Conservation (phyloP, 2,113 vertebrate genomes). For the Syngnathus scovelli region DNA sequence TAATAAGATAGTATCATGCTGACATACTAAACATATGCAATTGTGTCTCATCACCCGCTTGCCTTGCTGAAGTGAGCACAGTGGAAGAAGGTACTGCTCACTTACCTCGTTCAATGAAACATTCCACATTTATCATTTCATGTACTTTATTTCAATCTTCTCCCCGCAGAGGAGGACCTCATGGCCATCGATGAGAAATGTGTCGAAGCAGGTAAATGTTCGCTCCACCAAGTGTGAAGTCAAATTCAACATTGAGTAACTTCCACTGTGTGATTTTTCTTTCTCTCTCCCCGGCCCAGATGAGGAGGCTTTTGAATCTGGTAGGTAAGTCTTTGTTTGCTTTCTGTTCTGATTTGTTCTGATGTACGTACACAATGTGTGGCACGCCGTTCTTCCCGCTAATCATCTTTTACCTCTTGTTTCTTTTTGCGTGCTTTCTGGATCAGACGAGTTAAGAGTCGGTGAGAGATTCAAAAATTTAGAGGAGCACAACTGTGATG, state of each 20-base stretch:
- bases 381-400: not conserved
- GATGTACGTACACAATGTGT: not conserved
- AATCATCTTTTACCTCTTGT: constrained; percentile 2
- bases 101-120: not conserved
- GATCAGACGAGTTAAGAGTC: constrained; percentile 86
- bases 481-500: no score
- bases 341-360: not conserved
- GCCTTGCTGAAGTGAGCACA: constrained; percentile 77
- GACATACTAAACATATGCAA: not conserved
- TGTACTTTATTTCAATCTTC: not conserved
- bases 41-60: constrained; percentile 49
- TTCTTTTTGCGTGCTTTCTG: constrained; percentile 10
- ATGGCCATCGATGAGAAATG: constrained; percentile 86
- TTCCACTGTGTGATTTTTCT: constrained; percentile 7
- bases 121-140: not conserved
- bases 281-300: constrained; percentile 62
- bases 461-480: constrained; percentile 63
- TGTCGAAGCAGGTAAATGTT: constrained; percentile 85
- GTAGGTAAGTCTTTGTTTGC: constrained; percentile 75
- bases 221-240: not conserved
- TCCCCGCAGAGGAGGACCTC: constrained; percentile 79
- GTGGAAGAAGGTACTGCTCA: constrained; percentile 87
- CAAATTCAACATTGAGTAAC: not conserved
- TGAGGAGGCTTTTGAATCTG: constrained; percentile 94
- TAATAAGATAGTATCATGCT: no score